Base-by-base conservation (phyloP, 2,888 invertebrate species). In the Cecidostiba fungosa region DNA sequence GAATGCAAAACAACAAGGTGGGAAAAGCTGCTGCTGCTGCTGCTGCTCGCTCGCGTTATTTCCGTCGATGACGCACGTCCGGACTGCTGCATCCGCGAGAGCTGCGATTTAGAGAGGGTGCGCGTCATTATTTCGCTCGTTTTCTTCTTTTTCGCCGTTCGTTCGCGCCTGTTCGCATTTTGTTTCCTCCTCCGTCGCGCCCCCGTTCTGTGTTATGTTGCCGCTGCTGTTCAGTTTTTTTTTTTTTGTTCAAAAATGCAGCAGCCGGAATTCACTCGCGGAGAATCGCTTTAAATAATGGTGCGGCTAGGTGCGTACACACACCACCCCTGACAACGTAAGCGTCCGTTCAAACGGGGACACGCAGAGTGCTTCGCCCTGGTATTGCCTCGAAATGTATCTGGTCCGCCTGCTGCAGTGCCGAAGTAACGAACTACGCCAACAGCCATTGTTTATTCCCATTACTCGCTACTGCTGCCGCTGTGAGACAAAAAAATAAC, bases 281-380 rank as follows among this genome's bases (percentile, higher is more conserved):
- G 73, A 32, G 80, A 85, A 77, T 80, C 85, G 81, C 72, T 85
- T 81, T 77, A 80, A 85, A 85, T 77, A 81, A 80, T 39, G 79
- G 87, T 85, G 83, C 54, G 54, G 8, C 23, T 19, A 59, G 81
- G 79, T 84, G 87, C 84, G 82, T 82, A 78, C 79, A 78, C 84
- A 82, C 87, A 86, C 72, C 86, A 86, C 88, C 88, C 5, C 29
- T 29, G 14, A 26, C 26, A 88, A 87, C 87, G 87, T 80, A 89
- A 88, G 86, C 87, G 86, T 72, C 82, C 84, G 85, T 82, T 54
- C 50, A 73, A 77, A 32, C 43, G 83, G 80, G 29, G 66, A 69
- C 74, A 66, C 72, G 29, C 26, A 54, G 39, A 54, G 76, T 69
- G 76, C 76, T 50, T 76, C 50, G 29, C 69, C 54, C 62, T 2